Percentiles rank a stretch among this genome's conserved stretches.
These are phyloP conservation scores for Adelphocoris suturalis DNA, from an alignment of 2,888 invertebrate species.

Conservation along the genomic window DNA sequence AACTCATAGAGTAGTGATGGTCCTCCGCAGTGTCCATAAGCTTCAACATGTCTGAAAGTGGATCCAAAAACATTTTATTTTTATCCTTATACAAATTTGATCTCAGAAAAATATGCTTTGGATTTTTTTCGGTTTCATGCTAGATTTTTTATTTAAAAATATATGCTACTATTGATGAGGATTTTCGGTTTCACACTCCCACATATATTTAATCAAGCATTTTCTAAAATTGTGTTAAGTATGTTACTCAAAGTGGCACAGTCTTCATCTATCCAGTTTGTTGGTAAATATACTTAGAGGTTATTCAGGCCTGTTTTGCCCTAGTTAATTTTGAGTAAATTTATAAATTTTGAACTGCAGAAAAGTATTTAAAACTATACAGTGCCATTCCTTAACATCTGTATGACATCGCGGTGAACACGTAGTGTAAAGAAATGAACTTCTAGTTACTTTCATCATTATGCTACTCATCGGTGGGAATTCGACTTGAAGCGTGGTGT, in stretches of 20 bases:
- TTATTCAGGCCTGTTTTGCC: constrained; percentile 54
- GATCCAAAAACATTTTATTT: neutral
- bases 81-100: neutral
- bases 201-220: too few species aligned
- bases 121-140: too few species aligned
- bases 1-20: constrained; percentile 1
- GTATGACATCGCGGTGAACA: neutral
- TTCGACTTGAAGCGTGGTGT: constrained; percentile 67
- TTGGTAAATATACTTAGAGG: constrained; percentile 69
- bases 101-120: too few species aligned
- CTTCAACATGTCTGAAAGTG: neutral
- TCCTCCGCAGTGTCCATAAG: neutral
- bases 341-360: neutral
- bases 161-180: too few species aligned
- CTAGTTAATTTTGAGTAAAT: constrained; percentile 56
- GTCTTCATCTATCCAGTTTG: constrained; percentile 60
- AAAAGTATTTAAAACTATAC: neutral
- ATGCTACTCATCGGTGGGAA: constrained; percentile 39
- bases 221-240: neutral
- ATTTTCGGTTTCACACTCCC: too few species aligned
- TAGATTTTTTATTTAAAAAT: too few species aligned
- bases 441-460: constrained; percentile 22
- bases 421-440: neutral
- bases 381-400: neutral
- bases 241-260: constrained; percentile 19